phyloP scores from a whole-genome alignment of 2,797 vertebrate genomes.

The Sebastolobus alascanus region DNA sequence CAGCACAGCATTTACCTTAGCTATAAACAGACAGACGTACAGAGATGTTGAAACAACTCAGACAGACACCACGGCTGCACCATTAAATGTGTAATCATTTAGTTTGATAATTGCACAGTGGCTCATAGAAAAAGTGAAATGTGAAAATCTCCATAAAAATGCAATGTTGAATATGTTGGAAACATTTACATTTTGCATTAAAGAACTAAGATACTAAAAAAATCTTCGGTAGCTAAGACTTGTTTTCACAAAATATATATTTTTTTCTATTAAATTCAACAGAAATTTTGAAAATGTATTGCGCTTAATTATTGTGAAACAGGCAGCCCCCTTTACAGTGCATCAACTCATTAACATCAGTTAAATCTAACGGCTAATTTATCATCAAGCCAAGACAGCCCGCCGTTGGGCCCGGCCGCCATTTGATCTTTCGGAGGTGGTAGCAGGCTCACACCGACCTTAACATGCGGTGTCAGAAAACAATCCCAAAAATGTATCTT shows the following conservation, averaged over 20 bases:
- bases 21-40: slow-evolving; percentile 72
- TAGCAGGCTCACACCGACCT: too few species aligned
- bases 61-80: neutral
- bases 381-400: neutral
- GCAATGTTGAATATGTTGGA: neutral
- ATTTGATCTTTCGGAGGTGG: too few species aligned
- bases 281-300: neutral
- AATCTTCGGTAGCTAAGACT: neutral
- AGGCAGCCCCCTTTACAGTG: neutral
- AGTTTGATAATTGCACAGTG: neutral
- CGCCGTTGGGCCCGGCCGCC: too few species aligned
- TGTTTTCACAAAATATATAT: neutral
- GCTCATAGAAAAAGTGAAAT: neutral
- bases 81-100: neutral
- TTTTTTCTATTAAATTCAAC: neutral
- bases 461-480: too few species aligned
- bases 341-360: slow-evolving; percentile 1
- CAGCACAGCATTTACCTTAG: slow-evolving; percentile 69
- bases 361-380: neutral
- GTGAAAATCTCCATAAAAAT: neutral
- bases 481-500: too few species aligned
- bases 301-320: neutral
- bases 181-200: neutral
- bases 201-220: neutral
- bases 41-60: slow-evolving; percentile 33